These are phyloP conservation scores for Mesorhabditis spiculigera DNA, from an alignment of 2,888 invertebrate genomes.

Conservation along the genomic window DNA sequence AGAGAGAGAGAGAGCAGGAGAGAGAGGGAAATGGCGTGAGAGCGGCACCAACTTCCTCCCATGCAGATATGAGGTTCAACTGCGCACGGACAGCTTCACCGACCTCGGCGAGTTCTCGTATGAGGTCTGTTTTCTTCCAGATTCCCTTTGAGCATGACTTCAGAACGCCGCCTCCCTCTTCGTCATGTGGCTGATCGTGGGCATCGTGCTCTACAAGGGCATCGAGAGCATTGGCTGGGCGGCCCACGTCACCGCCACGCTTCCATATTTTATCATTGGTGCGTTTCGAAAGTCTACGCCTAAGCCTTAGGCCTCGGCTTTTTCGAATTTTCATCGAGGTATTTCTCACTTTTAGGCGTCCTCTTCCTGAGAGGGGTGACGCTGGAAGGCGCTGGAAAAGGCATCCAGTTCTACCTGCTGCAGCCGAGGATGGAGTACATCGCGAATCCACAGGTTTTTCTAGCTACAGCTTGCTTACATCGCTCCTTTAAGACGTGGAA, in stretches of 20 bases:
- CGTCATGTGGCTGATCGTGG: slow-evolving; percentile 35
- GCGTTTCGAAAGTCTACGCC: no score
- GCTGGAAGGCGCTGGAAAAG: slow-evolving; percentile 40
- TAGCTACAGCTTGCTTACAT: neutral
- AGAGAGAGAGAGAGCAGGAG: no score
- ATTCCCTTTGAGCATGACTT: no score
- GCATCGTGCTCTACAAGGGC: slow-evolving; percentile 42
- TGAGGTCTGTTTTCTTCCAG: slow-evolving; percentile 7
- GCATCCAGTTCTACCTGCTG: slow-evolving; percentile 18
- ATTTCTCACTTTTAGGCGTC: slow-evolving; percentile 15
- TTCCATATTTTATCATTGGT: slow-evolving; percentile 47
- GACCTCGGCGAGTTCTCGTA: slow-evolving; percentile 33
- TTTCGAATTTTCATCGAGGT: no score
- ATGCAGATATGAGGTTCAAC: no score
- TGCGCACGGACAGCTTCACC: slow-evolving; percentile 18
- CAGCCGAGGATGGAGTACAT: neutral
- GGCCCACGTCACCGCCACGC: slow-evolving; percentile 37
- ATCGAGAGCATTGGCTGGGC: slow-evolving; percentile 40
- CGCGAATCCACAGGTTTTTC: neutral
- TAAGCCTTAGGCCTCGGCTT: no score
- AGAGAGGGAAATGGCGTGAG: no score
- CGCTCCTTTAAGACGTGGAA: slow-evolving; percentile 36
- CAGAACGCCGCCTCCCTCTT: neutral
- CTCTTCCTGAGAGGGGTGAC: slow-evolving; percentile 48
- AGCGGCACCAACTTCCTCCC: no score